These are phyloP conservation scores for Vireo griseus DNA, from an alignment of 2,797 vertebrate genomes.

Conservation along the genomic window DNA sequence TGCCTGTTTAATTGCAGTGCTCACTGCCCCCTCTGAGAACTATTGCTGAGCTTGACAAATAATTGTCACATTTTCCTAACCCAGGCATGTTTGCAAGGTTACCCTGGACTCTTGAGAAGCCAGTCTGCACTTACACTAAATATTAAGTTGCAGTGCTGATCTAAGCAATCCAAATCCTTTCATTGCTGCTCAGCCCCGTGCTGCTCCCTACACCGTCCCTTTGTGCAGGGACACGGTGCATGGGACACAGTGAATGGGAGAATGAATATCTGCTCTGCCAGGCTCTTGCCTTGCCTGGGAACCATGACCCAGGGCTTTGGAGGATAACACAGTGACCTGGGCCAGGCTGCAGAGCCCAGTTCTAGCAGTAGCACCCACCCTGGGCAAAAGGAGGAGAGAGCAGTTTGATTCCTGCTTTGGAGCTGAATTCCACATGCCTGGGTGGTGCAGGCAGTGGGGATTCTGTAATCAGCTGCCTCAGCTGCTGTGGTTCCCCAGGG, in stretches of 20 bases:
- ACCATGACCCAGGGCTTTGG: neutral
- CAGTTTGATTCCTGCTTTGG: neutral
- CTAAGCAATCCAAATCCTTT: neutral
- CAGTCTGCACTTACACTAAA: neutral
- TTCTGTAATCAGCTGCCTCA: neutral
- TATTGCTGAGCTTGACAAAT: neutral
- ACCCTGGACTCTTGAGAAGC: neutral
- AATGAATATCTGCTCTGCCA: neutral
- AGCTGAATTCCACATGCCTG: neutral
- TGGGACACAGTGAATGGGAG: neutral
- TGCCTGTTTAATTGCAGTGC: neutral
- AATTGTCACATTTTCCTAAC: neutral
- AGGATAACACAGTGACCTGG: neutral
- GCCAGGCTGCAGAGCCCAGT: neutral
- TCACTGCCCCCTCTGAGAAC: neutral
- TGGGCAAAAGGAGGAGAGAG: neutral
- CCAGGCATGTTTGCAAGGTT: neutral
- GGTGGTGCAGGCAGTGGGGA: neutral
- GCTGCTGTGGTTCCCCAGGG: neutral
- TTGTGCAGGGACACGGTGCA: neutral
- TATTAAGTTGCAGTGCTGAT: neutral
- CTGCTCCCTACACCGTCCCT: neutral
- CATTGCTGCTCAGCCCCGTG: neutral
- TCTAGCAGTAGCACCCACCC: neutral
- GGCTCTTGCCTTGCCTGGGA: neutral